Evolutionary conservation across 2,113 vertebrate species (phyloP), one percentile per base, ranked within the genome.

Genomic region (Lates calcarifer): DNA sequence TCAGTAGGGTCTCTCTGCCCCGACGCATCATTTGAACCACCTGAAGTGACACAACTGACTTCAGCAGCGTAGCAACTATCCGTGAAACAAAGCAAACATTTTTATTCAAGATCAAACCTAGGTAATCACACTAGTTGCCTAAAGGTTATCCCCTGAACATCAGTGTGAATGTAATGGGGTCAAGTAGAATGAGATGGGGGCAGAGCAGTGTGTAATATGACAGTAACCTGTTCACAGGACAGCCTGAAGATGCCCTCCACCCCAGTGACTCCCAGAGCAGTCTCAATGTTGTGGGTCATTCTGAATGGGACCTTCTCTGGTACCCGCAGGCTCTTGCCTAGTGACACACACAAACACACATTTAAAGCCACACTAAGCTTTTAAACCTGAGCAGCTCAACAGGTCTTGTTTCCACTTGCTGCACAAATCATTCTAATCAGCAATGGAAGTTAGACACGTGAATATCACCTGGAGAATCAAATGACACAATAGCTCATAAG

Each of bases 201-300:
- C 2, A 9, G 47, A 24, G 3, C 7, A 43, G 65, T 12, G n/a
- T 35, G 58, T 53, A n/a, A 43, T 0, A 39, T 3, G 47, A 41
- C 3, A 69, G 24, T 83, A 0, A 99, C 98, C 97, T 99, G 98
- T 74, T 99, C 98, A 94, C 98, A 99, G 31, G 98, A 99, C 74
- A 99, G 97, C 83, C 97, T 96, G 91, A 99, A 99, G 88, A 99
- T 97, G 20, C 98, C 98, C 91, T 99, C 98, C 35, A 99, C 98
- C 74, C 98, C 98, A 0, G 98, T 99, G 29, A 99, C 98, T 74
- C 98, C 98, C 64, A 99, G 93, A 0, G 98, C 98, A 0, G 96
- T 96, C 92, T 98, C 98, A 33, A 99, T 99, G 86, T 99, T 99
- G 89, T 99, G 98, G 0, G 98, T 99, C 98, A 99, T 99, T 74